A percentile compares a stretch with the other conserved stretches of the same genome.
These are phyloP conservation scores for Tanypteryx hageni DNA, from an alignment of 2,888 invertebrate species.

Conservation along the genomic window DNA sequence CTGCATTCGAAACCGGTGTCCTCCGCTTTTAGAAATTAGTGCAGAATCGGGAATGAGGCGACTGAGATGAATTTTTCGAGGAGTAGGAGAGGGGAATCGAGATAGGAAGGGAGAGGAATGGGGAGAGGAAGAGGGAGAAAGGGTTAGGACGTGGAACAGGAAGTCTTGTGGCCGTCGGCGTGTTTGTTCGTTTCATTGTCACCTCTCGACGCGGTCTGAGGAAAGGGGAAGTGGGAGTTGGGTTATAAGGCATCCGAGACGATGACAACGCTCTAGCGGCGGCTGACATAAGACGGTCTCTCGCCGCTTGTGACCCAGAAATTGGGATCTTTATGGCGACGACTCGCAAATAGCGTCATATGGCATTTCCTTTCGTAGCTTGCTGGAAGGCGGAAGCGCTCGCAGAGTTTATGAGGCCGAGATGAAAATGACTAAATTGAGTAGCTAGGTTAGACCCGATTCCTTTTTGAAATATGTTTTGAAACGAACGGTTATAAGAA, in stretches of 20 bases:
- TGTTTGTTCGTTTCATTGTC: constrained; percentile 36
- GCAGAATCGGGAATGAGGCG: neutral
- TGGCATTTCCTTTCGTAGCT: neutral
- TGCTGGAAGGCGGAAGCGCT: neutral
- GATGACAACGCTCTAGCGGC: constrained; percentile 11
- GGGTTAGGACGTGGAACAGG: neutral
- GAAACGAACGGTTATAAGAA: too few species aligned
- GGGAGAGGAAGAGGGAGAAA: neutral
- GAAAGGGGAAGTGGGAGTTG: neutral
- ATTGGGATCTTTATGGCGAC: neutral
- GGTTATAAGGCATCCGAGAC: constrained; percentile 12
- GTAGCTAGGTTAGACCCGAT: too few species aligned
- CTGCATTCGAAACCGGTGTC: neutral
- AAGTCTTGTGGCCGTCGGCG: constrained; percentile 3
- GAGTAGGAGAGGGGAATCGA: neutral
- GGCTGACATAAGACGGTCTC: constrained; percentile 37
- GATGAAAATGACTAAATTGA: neutral
- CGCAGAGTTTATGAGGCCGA: neutral
- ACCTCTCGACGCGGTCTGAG: neutral
- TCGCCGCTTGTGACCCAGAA: constrained; percentile 31
- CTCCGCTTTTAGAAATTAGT: constrained; percentile 3
- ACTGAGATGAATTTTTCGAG: neutral
- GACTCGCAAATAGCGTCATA: neutral
- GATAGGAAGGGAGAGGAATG: neutral
- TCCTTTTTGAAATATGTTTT: too few species aligned